A percentile compares a stretch with the other conserved stretches of the same genome.
Conservation (phyloP, 2,888 invertebrate genomes). For the Leucophenga maculata region DNA sequence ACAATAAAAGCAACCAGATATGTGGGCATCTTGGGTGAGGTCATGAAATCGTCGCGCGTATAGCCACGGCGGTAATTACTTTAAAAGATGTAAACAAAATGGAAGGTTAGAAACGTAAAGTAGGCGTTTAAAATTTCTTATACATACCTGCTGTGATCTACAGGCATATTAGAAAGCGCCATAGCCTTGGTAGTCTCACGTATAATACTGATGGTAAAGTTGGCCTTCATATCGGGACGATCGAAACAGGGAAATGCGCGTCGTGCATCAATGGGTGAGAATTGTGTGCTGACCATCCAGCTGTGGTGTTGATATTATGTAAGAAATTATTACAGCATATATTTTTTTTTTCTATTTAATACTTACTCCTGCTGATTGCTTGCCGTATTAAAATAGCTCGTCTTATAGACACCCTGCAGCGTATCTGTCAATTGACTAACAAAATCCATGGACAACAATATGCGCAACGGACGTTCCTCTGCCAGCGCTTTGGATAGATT, state of each 20-base stretch:
- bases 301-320: constrained; percentile 72
- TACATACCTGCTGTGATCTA: constrained; percentile 59
- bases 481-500: constrained; percentile 54
- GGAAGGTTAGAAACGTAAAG: background rate
- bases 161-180: constrained; percentile 79
- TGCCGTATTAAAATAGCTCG: constrained; percentile 72
- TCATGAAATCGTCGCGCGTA: constrained; percentile 78
- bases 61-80: constrained; percentile 73
- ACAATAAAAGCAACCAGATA: constrained; percentile 81
- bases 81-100: background rate
- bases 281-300: constrained; percentile 85
- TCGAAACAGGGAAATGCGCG: constrained; percentile 91
- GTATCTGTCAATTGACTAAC: constrained; percentile 74
- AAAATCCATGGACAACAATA: constrained; percentile 74
- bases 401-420: constrained; percentile 75
- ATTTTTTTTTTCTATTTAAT: background rate
- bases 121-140: too few species aligned
- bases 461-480: constrained; percentile 55
- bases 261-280: constrained; percentile 84
- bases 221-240: constrained; percentile 86
- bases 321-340: background rate
- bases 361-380: constrained; percentile 71
- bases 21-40: constrained; percentile 82
- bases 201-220: constrained; percentile 80
- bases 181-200: constrained; percentile 73